phyloP scores from a whole-genome alignment of 2,113 vertebrate genomes.

The Pedetes capensis region DNA sequence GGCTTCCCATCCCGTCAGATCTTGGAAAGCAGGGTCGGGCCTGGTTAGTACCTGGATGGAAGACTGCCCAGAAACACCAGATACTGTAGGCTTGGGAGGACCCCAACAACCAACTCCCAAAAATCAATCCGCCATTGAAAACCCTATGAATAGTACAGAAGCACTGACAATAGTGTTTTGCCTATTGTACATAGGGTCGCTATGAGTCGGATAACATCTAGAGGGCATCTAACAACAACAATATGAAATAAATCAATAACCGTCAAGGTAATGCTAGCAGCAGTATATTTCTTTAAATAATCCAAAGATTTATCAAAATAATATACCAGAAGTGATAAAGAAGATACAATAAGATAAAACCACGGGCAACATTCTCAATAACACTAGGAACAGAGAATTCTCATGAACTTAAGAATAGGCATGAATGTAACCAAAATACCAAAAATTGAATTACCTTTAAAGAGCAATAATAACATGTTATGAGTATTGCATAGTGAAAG shows the following conservation, averaged over 20 bases:
- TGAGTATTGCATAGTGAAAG: neutral
- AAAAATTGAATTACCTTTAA: neutral
- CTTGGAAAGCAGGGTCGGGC: too few relatives aligned
- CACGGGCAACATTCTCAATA: neutral
- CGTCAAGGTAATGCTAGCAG: neutral
- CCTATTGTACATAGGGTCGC: too few relatives aligned
- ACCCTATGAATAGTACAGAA: too few relatives aligned
- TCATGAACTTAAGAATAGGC: neutral
- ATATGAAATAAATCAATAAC: neutral
- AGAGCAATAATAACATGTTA: rapidly evolving
- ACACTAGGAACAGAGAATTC: neutral
- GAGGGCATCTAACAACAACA: too few relatives aligned
- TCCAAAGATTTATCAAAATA: neutral
- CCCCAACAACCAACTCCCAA: too few relatives aligned
- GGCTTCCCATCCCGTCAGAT: too few relatives aligned
- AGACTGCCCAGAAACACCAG: too few relatives aligned
- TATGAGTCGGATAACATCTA: too few relatives aligned
- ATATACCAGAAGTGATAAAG: neutral
- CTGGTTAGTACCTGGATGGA: too few relatives aligned
- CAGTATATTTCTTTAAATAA: neutral
- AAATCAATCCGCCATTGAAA: too few relatives aligned
- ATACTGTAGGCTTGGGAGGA: too few relatives aligned
- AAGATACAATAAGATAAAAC: neutral
- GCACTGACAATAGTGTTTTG: too few relatives aligned
- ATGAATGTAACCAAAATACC: neutral